These are phyloP conservation scores for Columbina picui DNA, from an alignment of 2,113 vertebrate species.

Conservation along the genomic window DNA sequence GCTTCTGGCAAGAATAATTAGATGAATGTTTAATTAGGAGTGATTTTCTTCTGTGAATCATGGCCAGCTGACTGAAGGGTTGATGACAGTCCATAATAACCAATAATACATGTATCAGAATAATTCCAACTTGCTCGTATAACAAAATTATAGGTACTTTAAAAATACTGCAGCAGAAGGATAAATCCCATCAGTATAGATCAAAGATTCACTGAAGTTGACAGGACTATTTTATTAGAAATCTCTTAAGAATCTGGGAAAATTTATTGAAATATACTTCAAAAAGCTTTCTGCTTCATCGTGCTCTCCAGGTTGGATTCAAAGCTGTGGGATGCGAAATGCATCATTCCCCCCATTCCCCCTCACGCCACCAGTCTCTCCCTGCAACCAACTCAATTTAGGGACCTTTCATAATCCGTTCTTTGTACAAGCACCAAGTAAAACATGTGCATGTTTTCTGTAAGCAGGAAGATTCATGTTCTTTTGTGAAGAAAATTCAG, in stretches of 20 bases:
- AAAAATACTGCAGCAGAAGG: constrained; percentile 35
- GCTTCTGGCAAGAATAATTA: constrained; percentile 72
- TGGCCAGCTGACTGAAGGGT: constrained; percentile 64
- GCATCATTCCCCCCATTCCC: fast-evolving
- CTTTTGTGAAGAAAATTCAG: background rate
- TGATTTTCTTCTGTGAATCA: constrained; percentile 64
- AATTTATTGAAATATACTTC: background rate
- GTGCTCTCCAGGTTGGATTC: background rate
- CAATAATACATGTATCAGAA: constrained; percentile 55
- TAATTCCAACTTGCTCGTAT: constrained; percentile 4
- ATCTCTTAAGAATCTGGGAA: constrained; percentile 18
- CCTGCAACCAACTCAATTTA: background rate
- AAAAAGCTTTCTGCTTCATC: background rate
- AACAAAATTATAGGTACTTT: constrained; percentile 55
- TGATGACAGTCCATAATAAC: constrained; percentile 68
- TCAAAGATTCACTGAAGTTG: constrained; percentile 41
- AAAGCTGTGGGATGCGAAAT: background rate
- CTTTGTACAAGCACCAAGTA: background rate
- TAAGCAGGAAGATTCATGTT: background rate
- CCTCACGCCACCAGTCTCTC: fast-evolving
- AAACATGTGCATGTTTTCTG: background rate
- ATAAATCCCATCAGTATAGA: constrained; percentile 39
- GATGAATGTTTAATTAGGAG: constrained; percentile 66
- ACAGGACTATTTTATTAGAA: constrained; percentile 46
- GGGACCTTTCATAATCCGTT: background rate